A percentile compares a stretch with the other conserved stretches of the same genome.
These are phyloP conservation scores for Trimorus sp. DNA, from an alignment of 2,888 invertebrate genomes.

Conservation along the genomic window DNA sequence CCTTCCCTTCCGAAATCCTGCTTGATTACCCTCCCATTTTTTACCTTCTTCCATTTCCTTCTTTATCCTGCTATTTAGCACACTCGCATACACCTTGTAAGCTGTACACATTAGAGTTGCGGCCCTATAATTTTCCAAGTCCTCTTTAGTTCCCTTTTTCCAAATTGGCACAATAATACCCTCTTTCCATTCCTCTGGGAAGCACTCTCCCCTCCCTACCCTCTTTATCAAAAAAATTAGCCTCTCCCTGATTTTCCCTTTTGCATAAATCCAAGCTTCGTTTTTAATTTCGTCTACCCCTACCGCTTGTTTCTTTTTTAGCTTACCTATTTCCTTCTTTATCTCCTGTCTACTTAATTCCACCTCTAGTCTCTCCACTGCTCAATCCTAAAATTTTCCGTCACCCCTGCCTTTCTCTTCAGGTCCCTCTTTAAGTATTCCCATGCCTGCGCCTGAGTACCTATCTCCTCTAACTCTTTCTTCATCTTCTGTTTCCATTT, in stretches of 20 bases:
- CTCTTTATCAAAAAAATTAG: background rate
- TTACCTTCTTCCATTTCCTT: background rate
- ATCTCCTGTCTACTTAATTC: background rate
- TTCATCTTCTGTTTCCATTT: background rate
- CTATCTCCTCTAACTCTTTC: background rate
- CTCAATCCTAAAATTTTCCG: conserved; percentile 1
- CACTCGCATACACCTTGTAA: background rate
- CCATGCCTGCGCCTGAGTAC: background rate
- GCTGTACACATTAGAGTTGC: background rate
- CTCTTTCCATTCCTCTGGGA: conserved; percentile 2
- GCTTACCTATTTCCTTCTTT: background rate
- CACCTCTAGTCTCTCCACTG: background rate
- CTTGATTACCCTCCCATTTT: background rate
- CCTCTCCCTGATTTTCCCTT: background rate
- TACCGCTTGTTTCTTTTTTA: background rate
- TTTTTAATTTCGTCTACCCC: no score
- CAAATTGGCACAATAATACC: background rate
- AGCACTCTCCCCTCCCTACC: conserved; percentile 1
- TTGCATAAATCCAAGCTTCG: background rate
- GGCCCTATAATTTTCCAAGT: background rate
- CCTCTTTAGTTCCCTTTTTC: background rate
- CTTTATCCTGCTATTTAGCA: background rate
- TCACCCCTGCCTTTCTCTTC: conserved; percentile 1
- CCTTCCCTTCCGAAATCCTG: conserved; percentile 40
- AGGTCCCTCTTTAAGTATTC: background rate